Percentiles rank a stretch among this genome's conserved stretches.
phyloP scores from a whole-genome alignment of 2,888 invertebrate species.

The Helleia helle region DNA sequence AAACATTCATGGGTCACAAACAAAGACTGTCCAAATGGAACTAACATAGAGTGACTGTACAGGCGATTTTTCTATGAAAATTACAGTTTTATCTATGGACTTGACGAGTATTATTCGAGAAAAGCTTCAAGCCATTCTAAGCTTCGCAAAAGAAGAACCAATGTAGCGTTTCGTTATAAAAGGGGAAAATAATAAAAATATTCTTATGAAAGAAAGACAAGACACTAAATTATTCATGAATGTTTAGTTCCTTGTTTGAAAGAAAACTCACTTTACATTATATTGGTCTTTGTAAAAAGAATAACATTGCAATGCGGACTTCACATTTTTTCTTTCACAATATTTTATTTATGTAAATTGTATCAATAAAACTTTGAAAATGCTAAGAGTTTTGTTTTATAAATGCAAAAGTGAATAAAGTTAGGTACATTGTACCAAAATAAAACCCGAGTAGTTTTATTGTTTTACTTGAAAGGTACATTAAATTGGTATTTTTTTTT shows the following conservation, averaged over 20 bases:
- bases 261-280: conserved; percentile 28
- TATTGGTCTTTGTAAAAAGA: conserved; percentile 11
- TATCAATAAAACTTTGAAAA: conserved; percentile 4
- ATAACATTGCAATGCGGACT: conserved; percentile 4
- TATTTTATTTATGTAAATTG: conserved; percentile 6
- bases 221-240: conserved; percentile 35
- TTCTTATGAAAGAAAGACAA: conserved; percentile 33
- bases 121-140: conserved; percentile 28
- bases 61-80: conserved; percentile 30
- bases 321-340: conserved; percentile 1
- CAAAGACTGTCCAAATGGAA: conserved; percentile 23
- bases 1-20: neutral
- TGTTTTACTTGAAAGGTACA: too few species aligned
- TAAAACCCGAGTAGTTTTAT: too few species aligned
- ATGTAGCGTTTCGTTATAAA: conserved; percentile 30
- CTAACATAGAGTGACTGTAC: conserved; percentile 25
- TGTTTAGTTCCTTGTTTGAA: conserved; percentile 34
- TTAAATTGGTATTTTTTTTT: too few species aligned
- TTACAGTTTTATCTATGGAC: conserved; percentile 17
- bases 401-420: too few species aligned
- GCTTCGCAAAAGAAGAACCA: conserved; percentile 24
- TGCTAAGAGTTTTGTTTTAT: too few species aligned
- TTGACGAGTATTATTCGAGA: conserved; percentile 20
- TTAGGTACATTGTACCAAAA: too few species aligned
- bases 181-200: conserved; percentile 36